Evolutionary conservation across 53 echinoderm and acorn worm genomes (phyloP), one percentile per base, ranked within the genome.

Genomic region (Arbacia lixula): DNA sequence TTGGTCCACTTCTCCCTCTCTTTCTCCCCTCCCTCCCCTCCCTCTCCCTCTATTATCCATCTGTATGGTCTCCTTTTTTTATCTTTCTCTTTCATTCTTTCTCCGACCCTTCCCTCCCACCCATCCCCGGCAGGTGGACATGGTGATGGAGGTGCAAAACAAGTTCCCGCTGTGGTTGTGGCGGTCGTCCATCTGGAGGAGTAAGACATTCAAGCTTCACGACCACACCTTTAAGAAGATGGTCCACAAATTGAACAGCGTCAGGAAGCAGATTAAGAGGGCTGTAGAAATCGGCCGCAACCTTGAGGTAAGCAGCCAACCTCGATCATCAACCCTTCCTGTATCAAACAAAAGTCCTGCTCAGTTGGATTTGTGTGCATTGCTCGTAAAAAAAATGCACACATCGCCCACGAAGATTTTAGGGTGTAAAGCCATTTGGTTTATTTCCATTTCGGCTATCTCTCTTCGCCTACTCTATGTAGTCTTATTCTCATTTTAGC

Each of bases 101-200:
- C 50, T 1, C 19, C 19, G 12, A 14, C 19, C 0, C 19, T 50
- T 50, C 19, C 50, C 20, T 16, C 14, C 14, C 0, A 17, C 25
- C 57, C 25, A 16, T 1, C 20, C 20, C 14, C 57, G 6, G 20
- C 68, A 77, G 77, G 77, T 77, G 35, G 77, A 77, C 12, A 32
- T 22, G 21, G 77, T 57, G 40, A 77, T 77, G 77, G 77, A 77
- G 16, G 22, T 77, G 28, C 77, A 77, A 34, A 19, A 26, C 36
- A 56, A 58, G 25, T 77, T 77, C 36, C 77, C 77, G 5, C 57
- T 77, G 14, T 77, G 77, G 77, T 56, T 77, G 14, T 77, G 77
- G 77, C 60, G 77, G n/a, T 57, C 77, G 37, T 56, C 58, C 0
- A 58, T 77, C 12, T 14, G 56, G 8, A 36, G 58, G 3, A 20